A percentile compares a stretch with the other conserved stretches of the same genome.
Evolutionary conservation across 53 echinoderm and acorn worm genomes (phyloP).

Genomic region (Paracentrotus lividus): DNA sequence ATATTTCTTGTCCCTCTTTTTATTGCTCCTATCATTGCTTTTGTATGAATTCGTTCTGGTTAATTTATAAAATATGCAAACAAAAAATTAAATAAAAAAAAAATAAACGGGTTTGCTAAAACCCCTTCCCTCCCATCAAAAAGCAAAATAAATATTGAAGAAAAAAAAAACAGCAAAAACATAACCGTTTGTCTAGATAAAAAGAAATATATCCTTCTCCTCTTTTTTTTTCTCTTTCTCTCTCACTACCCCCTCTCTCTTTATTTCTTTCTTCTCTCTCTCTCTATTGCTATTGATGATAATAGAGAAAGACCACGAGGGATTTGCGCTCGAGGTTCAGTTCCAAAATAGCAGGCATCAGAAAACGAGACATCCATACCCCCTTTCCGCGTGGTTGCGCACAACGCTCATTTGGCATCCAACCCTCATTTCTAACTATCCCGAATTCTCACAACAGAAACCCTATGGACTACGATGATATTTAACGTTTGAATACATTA

Average conservation of each 20-base stretch:
- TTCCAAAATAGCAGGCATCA: not conserved
- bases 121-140: too few species aligned
- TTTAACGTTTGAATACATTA: slow-evolving; percentile 49
- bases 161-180: too few species aligned
- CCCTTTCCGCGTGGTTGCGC: slow-evolving; percentile 17
- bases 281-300: not conserved
- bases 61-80: too few species aligned
- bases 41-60: too few species aligned
- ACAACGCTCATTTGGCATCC: slow-evolving; percentile 45
- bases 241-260: not conserved
- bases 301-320: not conserved
- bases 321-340: not conserved
- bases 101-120: too few species aligned
- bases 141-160: too few species aligned
- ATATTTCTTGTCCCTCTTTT: not conserved
- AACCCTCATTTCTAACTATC: not conserved
- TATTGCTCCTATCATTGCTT: too few species aligned
- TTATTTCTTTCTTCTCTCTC: not conserved
- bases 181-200: too few species aligned
- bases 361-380: slow-evolving; percentile 23
- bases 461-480: not conserved
- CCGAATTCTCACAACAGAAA: not conserved
- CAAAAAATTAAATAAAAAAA: too few species aligned
- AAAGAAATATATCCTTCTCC: too few species aligned
- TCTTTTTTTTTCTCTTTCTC: not conserved